phyloP scores from a whole-genome alignment of 2,797 vertebrate genomes.

The Chloroceryle inda region DNA sequence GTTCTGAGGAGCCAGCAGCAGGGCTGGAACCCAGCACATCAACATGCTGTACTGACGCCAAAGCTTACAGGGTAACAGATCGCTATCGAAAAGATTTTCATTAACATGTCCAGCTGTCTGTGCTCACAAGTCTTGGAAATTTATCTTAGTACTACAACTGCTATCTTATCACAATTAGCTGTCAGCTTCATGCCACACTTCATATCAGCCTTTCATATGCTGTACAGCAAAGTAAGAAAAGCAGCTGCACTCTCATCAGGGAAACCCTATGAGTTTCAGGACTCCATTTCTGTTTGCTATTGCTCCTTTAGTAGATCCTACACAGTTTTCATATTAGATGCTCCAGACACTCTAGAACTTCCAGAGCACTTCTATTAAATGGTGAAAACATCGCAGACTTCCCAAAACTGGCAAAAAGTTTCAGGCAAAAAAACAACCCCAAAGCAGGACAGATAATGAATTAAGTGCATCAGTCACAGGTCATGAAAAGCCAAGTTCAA shows the following conservation, averaged over 20 bases:
- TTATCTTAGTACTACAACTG: background rate
- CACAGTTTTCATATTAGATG: background rate
- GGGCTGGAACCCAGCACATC: background rate
- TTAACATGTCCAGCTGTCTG: background rate
- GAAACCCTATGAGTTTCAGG: background rate
- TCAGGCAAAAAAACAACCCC: background rate
- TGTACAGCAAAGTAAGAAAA: background rate
- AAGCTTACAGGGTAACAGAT: background rate
- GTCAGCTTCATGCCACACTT: background rate
- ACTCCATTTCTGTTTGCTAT: background rate
- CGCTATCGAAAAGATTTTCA: background rate
- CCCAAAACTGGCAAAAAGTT: background rate
- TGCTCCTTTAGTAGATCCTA: background rate
- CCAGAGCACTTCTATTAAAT: background rate
- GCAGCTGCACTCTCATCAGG: background rate
- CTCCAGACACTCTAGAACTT: background rate
- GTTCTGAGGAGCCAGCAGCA: background rate
- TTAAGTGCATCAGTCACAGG: background rate
- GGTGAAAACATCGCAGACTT: background rate
- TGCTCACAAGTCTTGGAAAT: background rate
- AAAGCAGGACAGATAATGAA: background rate
- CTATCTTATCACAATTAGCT: background rate
- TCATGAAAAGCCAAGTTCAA: conserved; percentile 33
- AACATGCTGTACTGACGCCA: rapidly evolving
- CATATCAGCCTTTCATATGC: rapidly evolving